Evolutionary conservation across 2,113 vertebrate genomes (phyloP).

Genomic region (Sturnus vulgaris): DNA sequence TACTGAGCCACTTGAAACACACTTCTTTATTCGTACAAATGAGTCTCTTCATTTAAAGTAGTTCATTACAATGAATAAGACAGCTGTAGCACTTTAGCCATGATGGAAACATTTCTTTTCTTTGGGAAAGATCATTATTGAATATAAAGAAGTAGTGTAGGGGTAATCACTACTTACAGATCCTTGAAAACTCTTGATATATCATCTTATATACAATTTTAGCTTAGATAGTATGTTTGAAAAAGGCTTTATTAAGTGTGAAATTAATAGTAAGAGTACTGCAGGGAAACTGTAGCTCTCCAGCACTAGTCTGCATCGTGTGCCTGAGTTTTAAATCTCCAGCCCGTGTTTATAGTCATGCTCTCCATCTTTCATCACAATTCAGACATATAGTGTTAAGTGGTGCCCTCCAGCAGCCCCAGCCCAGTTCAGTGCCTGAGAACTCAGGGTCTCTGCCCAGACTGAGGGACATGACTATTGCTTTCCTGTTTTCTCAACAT

Average conservation of each 20-base stretch:
- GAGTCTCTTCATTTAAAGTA: slow-evolving; percentile 33
- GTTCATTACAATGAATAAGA: slow-evolving; percentile 37
- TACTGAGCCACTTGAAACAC: slow-evolving; percentile 35
- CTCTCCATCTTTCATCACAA: background rate
- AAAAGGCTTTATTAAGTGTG: background rate
- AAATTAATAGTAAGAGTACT: background rate
- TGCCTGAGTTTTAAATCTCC: background rate
- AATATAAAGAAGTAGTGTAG: background rate
- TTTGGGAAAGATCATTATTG: background rate
- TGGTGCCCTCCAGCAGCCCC: background rate
- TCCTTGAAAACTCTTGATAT: background rate
- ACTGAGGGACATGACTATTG: accelerated
- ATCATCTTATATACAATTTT: background rate
- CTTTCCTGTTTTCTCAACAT: background rate
- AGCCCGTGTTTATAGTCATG: background rate
- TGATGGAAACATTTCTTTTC: slow-evolving; percentile 3
- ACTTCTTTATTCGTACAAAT: slow-evolving; percentile 26
- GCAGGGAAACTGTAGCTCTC: background rate
- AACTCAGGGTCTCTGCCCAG: background rate
- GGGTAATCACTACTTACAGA: background rate
- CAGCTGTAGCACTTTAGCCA: slow-evolving; percentile 16
- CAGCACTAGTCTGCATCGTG: background rate
- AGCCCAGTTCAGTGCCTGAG: background rate
- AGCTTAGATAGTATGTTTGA: background rate
- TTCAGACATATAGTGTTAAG: background rate